These are phyloP conservation scores for Masticophis lateralis DNA, from an alignment of 2,797 vertebrate species.

Conservation along the genomic window DNA sequence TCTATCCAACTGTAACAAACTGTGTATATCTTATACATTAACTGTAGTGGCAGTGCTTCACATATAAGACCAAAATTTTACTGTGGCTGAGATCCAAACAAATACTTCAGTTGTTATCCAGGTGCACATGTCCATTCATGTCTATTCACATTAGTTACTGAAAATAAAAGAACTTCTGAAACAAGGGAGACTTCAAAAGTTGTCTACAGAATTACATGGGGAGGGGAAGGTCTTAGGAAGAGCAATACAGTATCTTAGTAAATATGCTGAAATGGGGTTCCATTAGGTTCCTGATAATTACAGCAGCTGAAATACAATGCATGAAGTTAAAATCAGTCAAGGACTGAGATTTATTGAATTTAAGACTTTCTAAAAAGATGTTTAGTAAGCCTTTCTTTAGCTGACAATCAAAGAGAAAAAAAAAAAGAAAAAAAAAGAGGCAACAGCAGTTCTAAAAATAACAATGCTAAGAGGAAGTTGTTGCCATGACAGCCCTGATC, in stretches of 20 bases:
- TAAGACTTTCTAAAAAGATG: slow-evolving; percentile 44
- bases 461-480: slow-evolving; percentile 66
- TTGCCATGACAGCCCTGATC: slow-evolving; percentile 62
- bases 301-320: background rate
- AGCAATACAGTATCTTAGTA: background rate
- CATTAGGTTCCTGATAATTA: background rate
- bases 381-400: slow-evolving; percentile 42
- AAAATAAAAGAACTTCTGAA: background rate
- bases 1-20: background rate
- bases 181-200: background rate
- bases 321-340: background rate
- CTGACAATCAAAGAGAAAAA: slow-evolving; percentile 40
- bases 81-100: background rate
- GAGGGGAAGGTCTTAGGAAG: background rate
- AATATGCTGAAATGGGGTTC: background rate
- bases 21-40: background rate
- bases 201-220: background rate
- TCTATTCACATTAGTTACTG: background rate
- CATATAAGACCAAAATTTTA: background rate
- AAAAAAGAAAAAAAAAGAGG: slow-evolving; percentile 43
- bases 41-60: background rate
- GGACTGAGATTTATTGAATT: background rate
- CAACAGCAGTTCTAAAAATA: slow-evolving; percentile 70
- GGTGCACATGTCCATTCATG: background rate
- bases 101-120: background rate